Evolutionary conservation across 1,140 invertebrate genomes (phyloP).

Genomic region (Apis laboriosa): DNA sequence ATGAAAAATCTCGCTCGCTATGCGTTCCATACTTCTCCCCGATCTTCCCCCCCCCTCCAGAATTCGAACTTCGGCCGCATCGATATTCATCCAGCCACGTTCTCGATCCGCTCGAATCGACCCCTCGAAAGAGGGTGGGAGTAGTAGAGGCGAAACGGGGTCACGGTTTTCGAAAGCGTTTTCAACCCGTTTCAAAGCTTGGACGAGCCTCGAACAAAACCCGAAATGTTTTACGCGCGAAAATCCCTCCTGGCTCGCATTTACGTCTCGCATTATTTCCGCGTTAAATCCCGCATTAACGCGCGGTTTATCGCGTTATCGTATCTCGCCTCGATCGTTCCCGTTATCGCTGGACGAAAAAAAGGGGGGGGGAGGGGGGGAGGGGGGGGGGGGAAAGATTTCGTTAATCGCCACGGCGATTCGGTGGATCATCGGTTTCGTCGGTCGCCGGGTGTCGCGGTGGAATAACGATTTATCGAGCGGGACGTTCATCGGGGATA

Average conservation of each 20-base stretch:
- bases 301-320: background rate
- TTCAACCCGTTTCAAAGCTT: background rate
- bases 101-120: background rate
- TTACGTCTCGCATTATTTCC: constrained; percentile 9
- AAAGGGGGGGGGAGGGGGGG: too few relatives aligned
- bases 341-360: background rate
- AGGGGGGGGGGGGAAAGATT: background rate
- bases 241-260: constrained; percentile 14
- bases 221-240: background rate
- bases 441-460: constrained; percentile 3
- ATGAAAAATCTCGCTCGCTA: too few relatives aligned
- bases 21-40: too few relatives aligned
- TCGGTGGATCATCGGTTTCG: constrained; percentile 43
- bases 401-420: constrained; percentile 23
- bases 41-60: too few relatives aligned
- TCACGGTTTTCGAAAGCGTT: background rate
- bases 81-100: too few relatives aligned
- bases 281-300: constrained; percentile 23
- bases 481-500: constrained; percentile 57
- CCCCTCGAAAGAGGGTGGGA: too few relatives aligned
- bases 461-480: constrained; percentile 56
- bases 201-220: constrained; percentile 3
- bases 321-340: background rate
- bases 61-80: too few relatives aligned
- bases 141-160: background rate